Evolutionary conservation across 2,888 invertebrate genomes (phyloP), one percentile per base, ranked within the genome.

Genomic region (Oscheius sp.): DNA sequence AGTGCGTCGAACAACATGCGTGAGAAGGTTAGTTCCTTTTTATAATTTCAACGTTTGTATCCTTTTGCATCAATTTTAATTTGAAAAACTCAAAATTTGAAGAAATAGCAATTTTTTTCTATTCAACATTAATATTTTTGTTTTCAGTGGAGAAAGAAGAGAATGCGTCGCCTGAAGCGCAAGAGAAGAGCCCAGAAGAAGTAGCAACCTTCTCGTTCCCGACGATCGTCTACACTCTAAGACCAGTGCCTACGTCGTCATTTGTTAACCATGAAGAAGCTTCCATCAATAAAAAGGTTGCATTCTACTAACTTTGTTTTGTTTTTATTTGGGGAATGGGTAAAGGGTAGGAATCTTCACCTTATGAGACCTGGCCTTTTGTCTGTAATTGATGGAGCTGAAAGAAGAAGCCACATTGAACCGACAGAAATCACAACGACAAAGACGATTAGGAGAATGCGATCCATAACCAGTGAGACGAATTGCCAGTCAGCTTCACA

Each of bases 171-270:
- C 80, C 81, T 88, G 84, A 88, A 88, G 87, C 84, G 88, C 72
- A 88, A 88, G 83, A 84, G 88, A 75, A 85, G 88, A 83, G 86
- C 86, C 79, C 78, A 80, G 73, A 85, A 85, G 85, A 85, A 85
- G 82, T 85, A 84, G 69, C 16, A 35, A 35, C 35, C 56, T 55
- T 55, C 56, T 35, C 35, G 9, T 6, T 35, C 35, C 35, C 9
- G 35, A 35, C 35, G 35, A 6, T 35, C 35, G 35, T 35, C 35
- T 35, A 35, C 35, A 9, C 35, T 35, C 35, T 35, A 3, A 35
- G 35, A 35, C 35, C 35, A 35, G 9, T 35, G 35, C 35, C 35
- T 35, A 35, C 35, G 35, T 35, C 35, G 35, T 35, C 35, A 35
- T 35, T 35, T 35, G 35, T 35, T 35, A 35, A 35, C 35, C 35